Evolutionary conservation across 2,888 invertebrate genomes (phyloP), one percentile per base, ranked within the genome.

Genomic region (Aricia artaxerxes): DNA sequence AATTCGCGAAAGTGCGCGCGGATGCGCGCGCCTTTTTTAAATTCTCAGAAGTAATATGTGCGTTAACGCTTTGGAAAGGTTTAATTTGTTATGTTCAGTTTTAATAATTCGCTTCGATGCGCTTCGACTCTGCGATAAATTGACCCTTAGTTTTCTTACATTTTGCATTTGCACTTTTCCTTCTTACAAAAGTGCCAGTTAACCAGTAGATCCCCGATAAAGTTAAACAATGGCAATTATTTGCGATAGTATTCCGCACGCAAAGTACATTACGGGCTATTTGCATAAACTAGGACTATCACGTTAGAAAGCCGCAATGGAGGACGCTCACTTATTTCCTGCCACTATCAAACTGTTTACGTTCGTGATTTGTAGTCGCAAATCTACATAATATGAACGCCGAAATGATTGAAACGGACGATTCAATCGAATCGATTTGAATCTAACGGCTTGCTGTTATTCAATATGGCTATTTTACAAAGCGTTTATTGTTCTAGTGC

Each of bases 371-470:
- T 49, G 49, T 31, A 24, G 49, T 49, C 49, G 75, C 49, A 75
- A 49, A 75, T 75, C 49, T 49, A 49, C 75, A 75, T 75, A 75
- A 75, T 75, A 75, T 49, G 73, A 73, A 44, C 44, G 49, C 24
- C 75, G 75, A 44, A 75, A 75, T 75, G 49, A 75, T 75, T 49
- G 49, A 75, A 75, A 75, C 44, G 11, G 75, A 75, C 49, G 49
- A 24, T 75, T 75, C 75, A 75, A 75, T 75, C 75, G 75, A 49
- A 31, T 49, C 49, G 35, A 69, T 69, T 69, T 31, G 69, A 69
- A 69, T 69, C 69, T 35, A 69, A 69, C 69, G 35, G 35, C n/a
- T 61, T 61, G 64, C 35, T 13, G 64, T 64, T 64, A 69, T 69
- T 69, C 69, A 38, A 69, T 69, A 69, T 69, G 69, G 11, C 69